Evolutionary conservation across 2,888 invertebrate species (phyloP).

Genomic region (Meandrusa payeni): DNA sequence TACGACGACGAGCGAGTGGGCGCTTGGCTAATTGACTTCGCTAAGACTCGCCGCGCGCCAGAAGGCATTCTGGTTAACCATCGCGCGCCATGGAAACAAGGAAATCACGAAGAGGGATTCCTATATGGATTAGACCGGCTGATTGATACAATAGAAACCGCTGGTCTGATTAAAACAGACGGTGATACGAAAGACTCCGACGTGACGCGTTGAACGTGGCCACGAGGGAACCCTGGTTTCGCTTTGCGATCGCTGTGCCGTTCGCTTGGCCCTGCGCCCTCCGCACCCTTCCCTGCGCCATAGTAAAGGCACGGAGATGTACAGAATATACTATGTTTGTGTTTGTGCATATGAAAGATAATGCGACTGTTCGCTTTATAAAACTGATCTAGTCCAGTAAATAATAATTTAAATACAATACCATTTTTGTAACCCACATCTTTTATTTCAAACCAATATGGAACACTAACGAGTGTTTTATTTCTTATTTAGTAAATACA

Average conservation of each 20-base stretch:
- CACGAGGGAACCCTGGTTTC: constrained; percentile 63
- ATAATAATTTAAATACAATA: constrained; percentile 38
- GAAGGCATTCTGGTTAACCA: constrained; percentile 87
- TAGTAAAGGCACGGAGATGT: constrained; percentile 58
- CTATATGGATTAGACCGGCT: constrained; percentile 95
- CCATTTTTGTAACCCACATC: constrained; percentile 31
- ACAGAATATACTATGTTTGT: constrained; percentile 57
- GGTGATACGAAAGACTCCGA: constrained; percentile 59
- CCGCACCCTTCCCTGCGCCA: constrained; percentile 43
- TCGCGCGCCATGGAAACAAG: constrained; percentile 90
- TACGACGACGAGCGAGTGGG: constrained; percentile 94
- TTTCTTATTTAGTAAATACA: no score
- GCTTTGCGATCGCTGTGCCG: constrained; percentile 60
- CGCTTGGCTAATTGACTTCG: constrained; percentile 98
- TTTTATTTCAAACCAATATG: constrained; percentile 28
- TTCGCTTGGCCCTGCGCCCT: constrained; percentile 49
- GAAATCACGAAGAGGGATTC: constrained; percentile 98
- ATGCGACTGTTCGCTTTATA: constrained; percentile 60
- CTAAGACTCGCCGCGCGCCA: constrained; percentile 91
- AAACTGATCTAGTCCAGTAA: constrained; percentile 69
- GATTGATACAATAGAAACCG: constrained; percentile 83
- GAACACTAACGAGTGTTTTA: no score
- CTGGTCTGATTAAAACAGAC: constrained; percentile 44
- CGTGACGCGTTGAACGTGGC: constrained; percentile 68
- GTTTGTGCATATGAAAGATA: constrained; percentile 64